phyloP scores from a whole-genome alignment of 2,797 vertebrate genomes.

The Gadopsis bispinosus region DNA sequence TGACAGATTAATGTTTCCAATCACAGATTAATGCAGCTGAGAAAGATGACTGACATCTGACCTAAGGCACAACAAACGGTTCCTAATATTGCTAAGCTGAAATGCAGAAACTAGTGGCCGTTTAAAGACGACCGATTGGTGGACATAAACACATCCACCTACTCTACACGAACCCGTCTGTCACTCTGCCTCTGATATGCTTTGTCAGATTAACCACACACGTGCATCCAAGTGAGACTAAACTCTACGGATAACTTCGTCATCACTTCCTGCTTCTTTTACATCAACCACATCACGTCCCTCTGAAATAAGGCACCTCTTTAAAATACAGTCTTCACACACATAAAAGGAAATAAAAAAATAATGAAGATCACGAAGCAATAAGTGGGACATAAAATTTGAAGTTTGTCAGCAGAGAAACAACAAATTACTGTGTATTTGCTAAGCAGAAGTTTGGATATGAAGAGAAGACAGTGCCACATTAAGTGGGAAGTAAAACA shows the following conservation, averaged over 20 bases:
- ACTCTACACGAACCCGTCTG: background rate
- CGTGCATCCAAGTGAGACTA: conserved; percentile 31
- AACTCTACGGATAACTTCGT: background rate
- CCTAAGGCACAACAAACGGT: conserved; percentile 34
- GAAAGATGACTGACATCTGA: conserved; percentile 18
- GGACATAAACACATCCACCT: conserved; percentile 7
- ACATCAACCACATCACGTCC: background rate
- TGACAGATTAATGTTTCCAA: conserved; percentile 9
- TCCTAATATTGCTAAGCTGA: conserved; percentile 1
- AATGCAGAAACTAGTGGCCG: conserved; percentile 33
- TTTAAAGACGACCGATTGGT: conserved; percentile 1
- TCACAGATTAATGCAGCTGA: conserved; percentile 15
- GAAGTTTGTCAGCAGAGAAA: conserved; percentile 41
- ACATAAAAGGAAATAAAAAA: background rate
- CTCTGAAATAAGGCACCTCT: conserved; percentile 35
- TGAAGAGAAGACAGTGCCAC: conserved; percentile 22
- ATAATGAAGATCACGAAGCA: conserved; percentile 3
- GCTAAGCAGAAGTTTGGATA: conserved; percentile 26
- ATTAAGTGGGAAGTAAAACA: conserved; percentile 17
- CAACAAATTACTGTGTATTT: conserved; percentile 25
- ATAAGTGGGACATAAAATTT: background rate
- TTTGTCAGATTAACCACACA: conserved; percentile 21
- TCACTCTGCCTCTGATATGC: conserved; percentile 10
- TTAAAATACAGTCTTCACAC: background rate
- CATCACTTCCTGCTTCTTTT: conserved; percentile 23